phyloP scores from a whole-genome alignment of 1,140 invertebrate species.

The Cherax destructor region DNA sequence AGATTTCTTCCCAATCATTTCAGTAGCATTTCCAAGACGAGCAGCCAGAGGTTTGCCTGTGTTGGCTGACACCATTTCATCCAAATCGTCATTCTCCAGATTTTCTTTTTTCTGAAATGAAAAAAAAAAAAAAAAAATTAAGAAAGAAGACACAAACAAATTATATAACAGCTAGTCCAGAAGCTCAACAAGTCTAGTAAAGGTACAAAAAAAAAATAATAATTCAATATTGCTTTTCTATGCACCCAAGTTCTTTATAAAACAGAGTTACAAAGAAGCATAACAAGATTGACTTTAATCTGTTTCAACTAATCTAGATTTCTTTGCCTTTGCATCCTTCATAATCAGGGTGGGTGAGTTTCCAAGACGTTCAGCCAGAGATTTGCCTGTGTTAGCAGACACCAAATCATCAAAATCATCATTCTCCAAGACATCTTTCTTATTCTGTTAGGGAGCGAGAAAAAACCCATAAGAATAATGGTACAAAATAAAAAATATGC shows the following conservation, averaged over 20 bases:
- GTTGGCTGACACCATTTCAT: slow-evolving; percentile 47
- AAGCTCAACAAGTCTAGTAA: too few species aligned
- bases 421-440: slow-evolving; percentile 53
- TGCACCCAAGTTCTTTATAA: too few species aligned
- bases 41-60: slow-evolving; percentile 57
- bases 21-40: slow-evolving; percentile 71
- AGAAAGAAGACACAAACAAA: background rate
- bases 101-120: slow-evolving; percentile 39
- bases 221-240: too few species aligned
- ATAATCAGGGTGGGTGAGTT: slow-evolving; percentile 10
- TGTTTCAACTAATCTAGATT: too few species aligned
- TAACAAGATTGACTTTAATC: too few species aligned
- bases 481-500: too few species aligned
- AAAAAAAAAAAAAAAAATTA: background rate
- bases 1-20: slow-evolving; percentile 57
- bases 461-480: background rate
- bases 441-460: slow-evolving; percentile 20
- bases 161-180: background rate
- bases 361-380: slow-evolving; percentile 66
- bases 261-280: too few species aligned
- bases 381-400: slow-evolving; percentile 50
- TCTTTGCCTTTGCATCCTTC: too few species aligned
- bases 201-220: too few species aligned
- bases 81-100: slow-evolving; percentile 72
- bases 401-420: slow-evolving; percentile 72